Evolutionary conservation across 2,797 vertebrate genomes (phyloP).

Genomic region (Anguilla obscura): DNA sequence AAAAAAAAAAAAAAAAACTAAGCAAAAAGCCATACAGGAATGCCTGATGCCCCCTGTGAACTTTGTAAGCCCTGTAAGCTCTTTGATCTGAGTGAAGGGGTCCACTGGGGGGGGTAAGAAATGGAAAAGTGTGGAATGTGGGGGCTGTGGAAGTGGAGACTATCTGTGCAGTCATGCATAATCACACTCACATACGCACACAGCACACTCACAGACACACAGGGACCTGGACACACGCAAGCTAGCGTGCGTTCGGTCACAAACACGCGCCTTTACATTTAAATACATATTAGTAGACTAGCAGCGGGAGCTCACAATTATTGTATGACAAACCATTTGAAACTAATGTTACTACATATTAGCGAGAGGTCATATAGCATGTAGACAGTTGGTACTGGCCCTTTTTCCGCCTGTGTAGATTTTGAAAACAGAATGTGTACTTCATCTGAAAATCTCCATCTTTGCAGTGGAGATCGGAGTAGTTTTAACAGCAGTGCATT

Average conservation of each 20-base stretch:
- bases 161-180: slow-evolving; percentile 34
- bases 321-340: background rate
- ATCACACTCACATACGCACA: background rate
- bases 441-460: background rate
- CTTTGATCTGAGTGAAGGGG: background rate
- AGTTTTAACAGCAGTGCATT: background rate
- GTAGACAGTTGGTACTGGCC: background rate
- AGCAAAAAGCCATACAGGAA: slow-evolving; percentile 12
- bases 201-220: background rate
- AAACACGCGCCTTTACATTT: background rate
- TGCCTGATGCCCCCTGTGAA: background rate
- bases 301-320: background rate
- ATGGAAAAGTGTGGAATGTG: background rate
- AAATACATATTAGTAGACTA: background rate
- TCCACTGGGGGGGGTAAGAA: background rate
- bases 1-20: background rate
- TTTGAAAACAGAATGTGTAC: background rate
- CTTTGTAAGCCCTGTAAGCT: background rate
- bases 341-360: background rate
- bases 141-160: background rate
- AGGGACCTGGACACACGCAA: background rate
- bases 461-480: background rate
- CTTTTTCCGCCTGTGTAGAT: background rate
- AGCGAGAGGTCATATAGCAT: background rate
- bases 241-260: background rate